A percentile compares a stretch with the other conserved stretches of the same genome.
phyloP scores from a whole-genome alignment of 2,113 vertebrate species.

The Atlantisia rogersi region DNA sequence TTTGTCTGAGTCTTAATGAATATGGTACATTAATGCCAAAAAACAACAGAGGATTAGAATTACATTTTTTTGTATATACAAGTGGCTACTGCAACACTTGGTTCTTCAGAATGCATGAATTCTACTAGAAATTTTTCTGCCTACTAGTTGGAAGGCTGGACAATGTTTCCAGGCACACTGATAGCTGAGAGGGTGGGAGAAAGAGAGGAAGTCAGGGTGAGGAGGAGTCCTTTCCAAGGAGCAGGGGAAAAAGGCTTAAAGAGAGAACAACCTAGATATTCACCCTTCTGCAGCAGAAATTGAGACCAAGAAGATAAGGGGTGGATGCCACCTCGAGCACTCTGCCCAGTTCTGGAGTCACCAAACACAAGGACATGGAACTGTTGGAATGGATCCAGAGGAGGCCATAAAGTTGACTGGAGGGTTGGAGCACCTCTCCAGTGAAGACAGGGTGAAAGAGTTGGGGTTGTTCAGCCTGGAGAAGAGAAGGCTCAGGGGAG shows the following conservation, averaged over 20 bases:
- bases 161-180: not conserved
- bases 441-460: too few relatives aligned
- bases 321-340: too few relatives aligned
- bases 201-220: not conserved
- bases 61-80: conserved; percentile 39
- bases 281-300: not conserved
- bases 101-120: not conserved
- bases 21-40: conserved; percentile 35
- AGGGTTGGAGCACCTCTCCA: too few relatives aligned
- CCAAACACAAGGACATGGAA: too few relatives aligned
- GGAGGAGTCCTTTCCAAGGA: not conserved
- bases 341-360: too few relatives aligned
- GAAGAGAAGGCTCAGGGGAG: too few relatives aligned
- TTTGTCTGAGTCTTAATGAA: conserved; percentile 58
- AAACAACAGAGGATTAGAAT: conserved; percentile 51
- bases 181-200: not conserved
- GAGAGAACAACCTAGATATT: not conserved
- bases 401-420: too few relatives aligned
- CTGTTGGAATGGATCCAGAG: too few relatives aligned
- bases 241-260: not conserved
- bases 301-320: not conserved
- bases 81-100: conserved; percentile 45
- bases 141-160: not conserved
- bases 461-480: too few relatives aligned
- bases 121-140: not conserved